Conservation (phyloP, 2,888 invertebrate species). For the Oscheius sp. region DNA sequence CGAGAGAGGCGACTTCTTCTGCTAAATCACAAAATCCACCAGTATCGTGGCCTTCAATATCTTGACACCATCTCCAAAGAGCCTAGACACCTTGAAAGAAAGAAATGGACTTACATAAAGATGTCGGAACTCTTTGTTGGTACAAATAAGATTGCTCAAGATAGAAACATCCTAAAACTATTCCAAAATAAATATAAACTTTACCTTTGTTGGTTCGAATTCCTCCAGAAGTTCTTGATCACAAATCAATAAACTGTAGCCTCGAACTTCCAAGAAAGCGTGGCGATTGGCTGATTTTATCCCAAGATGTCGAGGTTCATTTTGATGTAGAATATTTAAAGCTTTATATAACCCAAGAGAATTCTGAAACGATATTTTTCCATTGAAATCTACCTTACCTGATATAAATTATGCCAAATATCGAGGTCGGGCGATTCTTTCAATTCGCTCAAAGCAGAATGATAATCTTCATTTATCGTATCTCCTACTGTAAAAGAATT, state of each 20-base stretch:
- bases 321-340: background rate
- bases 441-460: background rate
- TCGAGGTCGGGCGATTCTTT: background rate
- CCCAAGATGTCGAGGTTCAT: background rate
- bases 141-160: constrained; percentile 12
- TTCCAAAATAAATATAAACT: background rate
- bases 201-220: constrained; percentile 9
- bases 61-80: constrained; percentile 29
- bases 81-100: constrained; percentile 15
- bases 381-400: background rate
- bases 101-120: constrained; percentile 15
- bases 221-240: constrained; percentile 16
- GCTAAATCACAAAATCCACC: constrained; percentile 21
- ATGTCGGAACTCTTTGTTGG: constrained; percentile 19
- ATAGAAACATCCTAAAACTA: constrained; percentile 21
- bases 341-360: constrained; percentile 6
- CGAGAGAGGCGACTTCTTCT: background rate
- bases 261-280: constrained; percentile 21
- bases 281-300: constrained; percentile 12
- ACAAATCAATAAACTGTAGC: constrained; percentile 19
- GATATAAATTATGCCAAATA: constrained; percentile 10
- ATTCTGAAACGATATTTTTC: background rate
- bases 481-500: background rate
- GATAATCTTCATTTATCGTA: constrained; percentile 1
- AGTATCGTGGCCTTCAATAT: background rate